A percentile compares a stretch with the other conserved stretches of the same genome.
These are phyloP conservation scores for Stictocephala bisonia DNA, from an alignment of 2,888 invertebrate species.

Conservation along the genomic window DNA sequence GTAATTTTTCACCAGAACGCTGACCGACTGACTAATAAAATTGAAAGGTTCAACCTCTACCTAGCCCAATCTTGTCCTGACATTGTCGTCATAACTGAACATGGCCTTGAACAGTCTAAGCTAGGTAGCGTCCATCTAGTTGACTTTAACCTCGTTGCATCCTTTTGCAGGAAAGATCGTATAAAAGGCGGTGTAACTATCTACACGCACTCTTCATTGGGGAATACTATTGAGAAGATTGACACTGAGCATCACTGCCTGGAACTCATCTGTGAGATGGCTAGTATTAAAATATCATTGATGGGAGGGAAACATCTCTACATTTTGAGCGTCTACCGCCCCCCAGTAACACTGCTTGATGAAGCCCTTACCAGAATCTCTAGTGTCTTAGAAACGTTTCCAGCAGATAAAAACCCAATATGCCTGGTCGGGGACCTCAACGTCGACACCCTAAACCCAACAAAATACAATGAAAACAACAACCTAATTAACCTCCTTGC, in stretches of 20 bases:
- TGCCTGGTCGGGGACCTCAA: constrained; percentile 6
- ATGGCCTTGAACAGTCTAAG: neutral
- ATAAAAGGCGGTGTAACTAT: neutral
- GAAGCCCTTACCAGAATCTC: neutral
- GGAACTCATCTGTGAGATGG: constrained; percentile 10
- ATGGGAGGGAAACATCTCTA: neutral
- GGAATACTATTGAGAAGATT: neutral
- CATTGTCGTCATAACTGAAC: constrained; percentile 12
- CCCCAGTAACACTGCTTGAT: neutral
- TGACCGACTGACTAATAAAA: neutral
- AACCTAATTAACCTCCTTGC: neutral
- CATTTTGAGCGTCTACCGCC: neutral
- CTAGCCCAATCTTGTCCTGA: neutral
- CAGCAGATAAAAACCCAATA: neutral
- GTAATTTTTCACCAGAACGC: neutral
- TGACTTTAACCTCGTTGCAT: neutral
- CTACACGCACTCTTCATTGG: neutral
- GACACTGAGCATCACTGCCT: neutral
- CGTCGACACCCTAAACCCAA: neutral
- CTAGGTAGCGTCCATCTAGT: neutral
- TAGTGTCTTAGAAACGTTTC: neutral
- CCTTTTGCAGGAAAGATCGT: neutral
- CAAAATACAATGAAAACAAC: neutral
- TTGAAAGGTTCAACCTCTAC: neutral
- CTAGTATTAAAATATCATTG: neutral